Evolutionary conservation across 2,797 vertebrate genomes (phyloP), one percentile per base, ranked within the genome.

Genomic region (Perodicticus potto): DNA sequence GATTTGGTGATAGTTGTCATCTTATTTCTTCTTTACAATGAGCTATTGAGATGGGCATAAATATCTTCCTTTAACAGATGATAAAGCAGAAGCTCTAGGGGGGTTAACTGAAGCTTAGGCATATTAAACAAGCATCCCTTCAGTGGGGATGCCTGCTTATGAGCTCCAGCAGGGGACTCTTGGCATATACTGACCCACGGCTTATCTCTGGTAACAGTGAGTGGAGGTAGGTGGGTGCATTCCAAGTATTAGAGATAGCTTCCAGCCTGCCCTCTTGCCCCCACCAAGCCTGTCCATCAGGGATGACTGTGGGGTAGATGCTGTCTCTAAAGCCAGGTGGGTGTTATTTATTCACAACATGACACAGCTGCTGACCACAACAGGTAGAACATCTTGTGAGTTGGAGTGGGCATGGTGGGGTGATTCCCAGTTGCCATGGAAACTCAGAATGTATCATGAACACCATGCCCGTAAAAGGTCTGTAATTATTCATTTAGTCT

Each of bases 371-470:
- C 72, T 93, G 76, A 40, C 63, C 77, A 87, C 67, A 93, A 93
- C 49, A 87, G 72, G 91, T 65, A 97, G 65, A 92, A 65, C 61
- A 97, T 95, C 80, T 94, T 94, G 34, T 80, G 77, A 73, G 45
- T 70, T 86, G 49, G 70, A 53, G 63, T 69, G n/a, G 27, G 19
- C 34, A 4, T 13, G 25, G 29, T 0, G 1, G 19, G 40, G 57
- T 43, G 63, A 65, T 90, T 96, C 70, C 65, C 22, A 69, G 96
- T 96, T 95, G 72, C 95, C 83, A 97, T 95, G 95, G 89, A 89
- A 96, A 96, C 45, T 55, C 37, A 27, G 67, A 73, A 88, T 29
- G 63, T 92, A 7, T 95, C 8, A 23, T 23, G 49, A 74, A 81
- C 17, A 63, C 40, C 27, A 29, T 0, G 2, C 78, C 84, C 16